Conservation (phyloP, 2,113 vertebrate species). For the Pseudois nayaur region DNA sequence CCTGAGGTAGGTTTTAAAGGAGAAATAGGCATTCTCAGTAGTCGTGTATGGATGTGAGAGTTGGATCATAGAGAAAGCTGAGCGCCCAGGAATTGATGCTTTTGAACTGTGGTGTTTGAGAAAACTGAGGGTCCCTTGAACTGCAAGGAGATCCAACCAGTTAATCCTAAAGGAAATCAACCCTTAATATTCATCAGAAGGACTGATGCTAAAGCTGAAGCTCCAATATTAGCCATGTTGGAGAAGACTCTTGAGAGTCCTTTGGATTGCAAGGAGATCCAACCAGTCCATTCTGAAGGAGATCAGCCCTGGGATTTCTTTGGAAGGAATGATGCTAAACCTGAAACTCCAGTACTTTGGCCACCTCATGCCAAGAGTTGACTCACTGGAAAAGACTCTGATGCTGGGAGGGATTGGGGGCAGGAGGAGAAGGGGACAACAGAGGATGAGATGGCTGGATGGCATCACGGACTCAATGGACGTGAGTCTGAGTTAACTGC, state of each 20-base stretch:
- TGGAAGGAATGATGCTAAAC: neutral
- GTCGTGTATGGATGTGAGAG: neutral
- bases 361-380: no score
- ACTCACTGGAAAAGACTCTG: no score
- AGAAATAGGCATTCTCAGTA: neutral
- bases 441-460: no score
- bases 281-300: no score
- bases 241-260: no score
- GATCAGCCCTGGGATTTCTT: no score
- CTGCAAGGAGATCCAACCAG: neutral
- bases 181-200: neutral
- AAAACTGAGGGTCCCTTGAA: neutral
- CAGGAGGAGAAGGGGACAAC: no score
- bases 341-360: neutral
- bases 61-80: neutral
- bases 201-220: neutral
- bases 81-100: neutral
- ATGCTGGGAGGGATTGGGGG: no score
- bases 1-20: neutral
- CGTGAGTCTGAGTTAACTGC: rapidly evolving
- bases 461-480: no score
- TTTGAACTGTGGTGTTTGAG: neutral
- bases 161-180: neutral
- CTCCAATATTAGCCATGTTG: no score
- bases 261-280: no score